phyloP scores from a whole-genome alignment of 2,797 vertebrate species.

The Acanthurus tractus region DNA sequence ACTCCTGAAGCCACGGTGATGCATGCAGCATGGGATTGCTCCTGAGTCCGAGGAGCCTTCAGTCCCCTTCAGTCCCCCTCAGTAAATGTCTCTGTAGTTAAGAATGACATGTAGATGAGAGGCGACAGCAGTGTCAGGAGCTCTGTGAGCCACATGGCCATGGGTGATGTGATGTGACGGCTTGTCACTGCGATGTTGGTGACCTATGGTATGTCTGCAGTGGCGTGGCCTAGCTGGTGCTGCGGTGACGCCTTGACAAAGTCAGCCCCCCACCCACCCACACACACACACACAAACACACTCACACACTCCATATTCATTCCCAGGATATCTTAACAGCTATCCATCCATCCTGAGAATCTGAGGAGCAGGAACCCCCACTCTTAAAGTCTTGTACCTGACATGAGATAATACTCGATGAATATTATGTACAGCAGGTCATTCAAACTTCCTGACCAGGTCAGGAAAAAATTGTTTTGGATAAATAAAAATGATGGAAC shows the following conservation, averaged over 20 bases:
- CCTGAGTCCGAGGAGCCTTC: conserved; percentile 47
- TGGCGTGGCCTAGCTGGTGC: conserved; percentile 72
- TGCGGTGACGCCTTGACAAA: conserved; percentile 59
- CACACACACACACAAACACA: neutral
- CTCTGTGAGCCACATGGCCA: conserved; percentile 77
- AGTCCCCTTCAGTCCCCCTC: conserved; percentile 50
- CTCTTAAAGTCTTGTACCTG: conserved; percentile 38
- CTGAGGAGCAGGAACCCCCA: conserved; percentile 12
- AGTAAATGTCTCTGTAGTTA: conserved; percentile 68
- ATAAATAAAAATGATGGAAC: neutral
- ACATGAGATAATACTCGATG: conserved; percentile 23
- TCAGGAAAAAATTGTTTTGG: conserved; percentile 11
- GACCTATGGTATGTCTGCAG: conserved; percentile 72
- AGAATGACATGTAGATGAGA: conserved; percentile 77
- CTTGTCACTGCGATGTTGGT: conserved; percentile 81
- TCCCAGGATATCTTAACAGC: conserved; percentile 40
- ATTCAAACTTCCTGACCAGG: conserved; percentile 10
- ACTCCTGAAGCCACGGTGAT: conserved; percentile 20
- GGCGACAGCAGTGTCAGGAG: conserved; percentile 85
- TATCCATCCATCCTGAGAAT: conserved; percentile 18
- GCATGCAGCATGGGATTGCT: conserved; percentile 19
- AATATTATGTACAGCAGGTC: conserved; percentile 21
- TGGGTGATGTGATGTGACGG: conserved; percentile 85
- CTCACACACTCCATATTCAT: conserved; percentile 19
- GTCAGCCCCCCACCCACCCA: conserved; percentile 11